Conservation (phyloP, 1,140 invertebrate species). For the Zaprionus africanus region DNA sequence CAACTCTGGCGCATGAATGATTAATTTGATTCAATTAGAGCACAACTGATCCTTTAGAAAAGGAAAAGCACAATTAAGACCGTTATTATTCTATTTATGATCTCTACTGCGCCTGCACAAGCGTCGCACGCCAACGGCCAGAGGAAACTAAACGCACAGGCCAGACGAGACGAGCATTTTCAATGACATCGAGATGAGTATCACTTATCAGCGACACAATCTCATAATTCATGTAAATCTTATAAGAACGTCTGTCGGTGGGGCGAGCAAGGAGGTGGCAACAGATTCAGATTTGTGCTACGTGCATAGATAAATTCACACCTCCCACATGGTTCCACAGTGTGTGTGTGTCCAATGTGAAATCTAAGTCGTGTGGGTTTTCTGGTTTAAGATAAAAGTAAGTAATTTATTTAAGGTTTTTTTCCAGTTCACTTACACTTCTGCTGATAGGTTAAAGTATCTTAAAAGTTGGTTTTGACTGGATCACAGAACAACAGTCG, state of each 20-base stretch:
- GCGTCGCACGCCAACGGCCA: constrained; percentile 28
- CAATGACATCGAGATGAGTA: constrained; percentile 32
- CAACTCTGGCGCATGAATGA: background rate
- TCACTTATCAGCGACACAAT: constrained; percentile 50
- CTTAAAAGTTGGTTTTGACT: constrained; percentile 9
- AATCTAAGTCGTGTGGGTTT: too few relatives aligned
- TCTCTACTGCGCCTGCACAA: constrained; percentile 36
- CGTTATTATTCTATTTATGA: constrained; percentile 1
- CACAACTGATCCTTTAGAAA: constrained; percentile 31
- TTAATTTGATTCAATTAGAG: too few relatives aligned
- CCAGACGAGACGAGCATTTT: constrained; percentile 29
- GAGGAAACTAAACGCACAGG: constrained; percentile 47
- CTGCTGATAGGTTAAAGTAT: background rate
- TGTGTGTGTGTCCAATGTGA: background rate
- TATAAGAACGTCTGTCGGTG: constrained; percentile 47
- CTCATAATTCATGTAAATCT: constrained; percentile 70
- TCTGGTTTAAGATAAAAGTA: background rate
- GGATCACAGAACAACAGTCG: constrained; percentile 10
- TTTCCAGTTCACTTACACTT: constrained; percentile 12
- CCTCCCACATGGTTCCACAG: constrained; percentile 10
- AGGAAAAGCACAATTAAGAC: constrained; percentile 24
- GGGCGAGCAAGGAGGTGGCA: constrained; percentile 15
- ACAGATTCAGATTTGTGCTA: constrained; percentile 47
- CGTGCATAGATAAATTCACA: constrained; percentile 22
- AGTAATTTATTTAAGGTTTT: constrained; percentile 14